Base-by-base conservation (phyloP, 2,797 vertebrate genomes). In the Apodemus agrarius region DNA sequence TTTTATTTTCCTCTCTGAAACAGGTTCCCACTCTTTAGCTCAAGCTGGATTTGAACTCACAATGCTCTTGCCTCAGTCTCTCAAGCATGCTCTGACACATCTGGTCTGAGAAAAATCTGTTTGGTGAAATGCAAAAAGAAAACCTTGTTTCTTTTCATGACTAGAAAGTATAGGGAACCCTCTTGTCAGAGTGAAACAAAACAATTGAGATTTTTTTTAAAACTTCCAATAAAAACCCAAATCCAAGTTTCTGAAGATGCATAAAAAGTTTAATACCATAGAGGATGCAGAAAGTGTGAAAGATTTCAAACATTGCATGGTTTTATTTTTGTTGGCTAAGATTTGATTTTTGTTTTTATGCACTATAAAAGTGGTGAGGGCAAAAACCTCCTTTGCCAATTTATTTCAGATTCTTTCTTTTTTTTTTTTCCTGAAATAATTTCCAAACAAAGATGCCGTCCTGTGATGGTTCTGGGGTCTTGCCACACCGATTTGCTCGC, bases 301-400 rank as follows among this genome's bases (percentile, higher is more conserved):
- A 37, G 65, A 83, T 49, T 65, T 78, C 88, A 85, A 96, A 94
- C 46, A 82, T 80, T 72, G 37, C 67, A 4, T 93, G 80, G 21
- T 87, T 96, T 93, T 96, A 74, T 92, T 96, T 96, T 52, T 72
- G 17, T 96, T 96, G 94, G 63, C 90, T 67, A n/a, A 95, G 72
- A 46, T 52, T 95, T 96, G 87, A 65, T 87, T 96, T 96, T 94
- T 97, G 74, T 96, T 97, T 96, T 91, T 90, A 90, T 85, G 95
- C 61, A 19, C 0, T 89, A 82, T 40, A 3, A 61, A 49, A 19
- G 54, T 31, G 65, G 49, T 63, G 40, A 34, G 69, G 40, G 24
- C 43, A 12, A 75, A 74, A 63, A 40, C 40, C 11, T 87, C 54
- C 26, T 40, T 52, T 54, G 16, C 19, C 37, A 11, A 40, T 67